Evolutionary conservation across 2,797 vertebrate genomes (phyloP).

Genomic region (Microctenopoma steveboyesi): DNA sequence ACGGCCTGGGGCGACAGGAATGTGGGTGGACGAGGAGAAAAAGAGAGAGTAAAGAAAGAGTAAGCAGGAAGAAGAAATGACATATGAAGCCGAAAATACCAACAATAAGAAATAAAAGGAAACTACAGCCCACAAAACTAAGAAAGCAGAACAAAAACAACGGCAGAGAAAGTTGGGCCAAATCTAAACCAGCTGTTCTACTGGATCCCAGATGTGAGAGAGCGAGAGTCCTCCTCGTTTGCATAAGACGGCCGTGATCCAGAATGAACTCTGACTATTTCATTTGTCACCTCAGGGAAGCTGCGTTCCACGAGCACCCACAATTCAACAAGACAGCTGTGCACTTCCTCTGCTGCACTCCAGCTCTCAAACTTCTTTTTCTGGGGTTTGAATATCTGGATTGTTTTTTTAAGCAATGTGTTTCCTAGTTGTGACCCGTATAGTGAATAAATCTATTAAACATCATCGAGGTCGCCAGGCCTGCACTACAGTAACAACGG

Average conservation of each 20-base stretch:
- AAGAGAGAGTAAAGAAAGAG: slow-evolving; percentile 16
- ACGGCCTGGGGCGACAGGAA: slow-evolving; percentile 23
- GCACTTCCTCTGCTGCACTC: slow-evolving; percentile 16
- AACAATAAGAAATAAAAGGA: slow-evolving; percentile 17
- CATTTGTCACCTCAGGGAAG: slow-evolving; percentile 56
- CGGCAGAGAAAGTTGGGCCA: slow-evolving; percentile 51
- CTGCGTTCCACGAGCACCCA: slow-evolving; percentile 16
- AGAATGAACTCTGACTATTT: slow-evolving; percentile 48
- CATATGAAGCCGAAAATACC: slow-evolving; percentile 29
- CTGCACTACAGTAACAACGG: slow-evolving; percentile 7
- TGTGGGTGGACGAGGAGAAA: slow-evolving; percentile 48
- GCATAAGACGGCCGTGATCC: slow-evolving; percentile 20
- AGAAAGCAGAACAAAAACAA: slow-evolving; percentile 40
- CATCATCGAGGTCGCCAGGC: slow-evolving; percentile 30
- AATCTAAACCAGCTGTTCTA: slow-evolving; percentile 73
- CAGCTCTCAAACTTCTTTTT: slow-evolving; percentile 17
- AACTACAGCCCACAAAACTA: slow-evolving; percentile 14
- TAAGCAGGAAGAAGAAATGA: slow-evolving; percentile 44
- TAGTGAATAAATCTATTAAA: slow-evolving; percentile 6
- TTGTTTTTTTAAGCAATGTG: not conserved
- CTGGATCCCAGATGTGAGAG: slow-evolving; percentile 71
- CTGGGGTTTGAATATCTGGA: slow-evolving; percentile 7
- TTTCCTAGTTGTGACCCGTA: slow-evolving; percentile 8
- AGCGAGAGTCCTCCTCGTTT: slow-evolving; percentile 33
- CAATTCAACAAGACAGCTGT: slow-evolving; percentile 46